Percentiles rank a stretch among this genome's conserved stretches.
These are phyloP conservation scores for Cistogaster globosa DNA, from an alignment of 2,888 invertebrate genomes.

Conservation along the genomic window DNA sequence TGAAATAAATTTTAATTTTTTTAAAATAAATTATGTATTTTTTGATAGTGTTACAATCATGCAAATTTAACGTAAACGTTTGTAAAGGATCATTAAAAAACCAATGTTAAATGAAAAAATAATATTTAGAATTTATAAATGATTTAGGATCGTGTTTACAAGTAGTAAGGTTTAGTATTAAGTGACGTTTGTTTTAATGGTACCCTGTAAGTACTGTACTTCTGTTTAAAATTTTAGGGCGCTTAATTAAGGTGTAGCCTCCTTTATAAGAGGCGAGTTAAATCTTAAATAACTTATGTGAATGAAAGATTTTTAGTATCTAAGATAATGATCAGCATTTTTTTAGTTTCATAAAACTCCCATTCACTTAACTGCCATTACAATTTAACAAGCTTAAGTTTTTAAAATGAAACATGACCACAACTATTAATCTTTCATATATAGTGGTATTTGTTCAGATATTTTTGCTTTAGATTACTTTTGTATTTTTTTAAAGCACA, in stretches of 20 bases:
- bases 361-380: constrained; percentile 68
- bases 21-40: too few species aligned
- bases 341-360: constrained; percentile 30
- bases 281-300: constrained; percentile 35
- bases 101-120: too few species aligned
- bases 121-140: too few species aligned
- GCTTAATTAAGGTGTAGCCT: too few species aligned
- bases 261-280: neutral
- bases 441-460: constrained; percentile 12
- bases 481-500: constrained; percentile 45
- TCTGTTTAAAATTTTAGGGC: neutral
- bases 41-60: too few species aligned
- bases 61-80: too few species aligned
- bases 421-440: constrained; percentile 24
- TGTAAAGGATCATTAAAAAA: too few species aligned
- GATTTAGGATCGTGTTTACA: too few species aligned
- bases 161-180: too few species aligned
- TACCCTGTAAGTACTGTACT: too few species aligned
- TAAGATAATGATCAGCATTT: constrained; percentile 39
- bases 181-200: too few species aligned
- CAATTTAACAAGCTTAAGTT: constrained; percentile 31
- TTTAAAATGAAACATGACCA: constrained; percentile 63
- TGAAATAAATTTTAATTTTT: too few species aligned
- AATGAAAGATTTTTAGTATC: constrained; percentile 28
- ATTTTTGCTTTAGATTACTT: constrained; percentile 13